phyloP scores from a whole-genome alignment of 2,888 invertebrate species.

The Diaprepes abbreviatus region DNA sequence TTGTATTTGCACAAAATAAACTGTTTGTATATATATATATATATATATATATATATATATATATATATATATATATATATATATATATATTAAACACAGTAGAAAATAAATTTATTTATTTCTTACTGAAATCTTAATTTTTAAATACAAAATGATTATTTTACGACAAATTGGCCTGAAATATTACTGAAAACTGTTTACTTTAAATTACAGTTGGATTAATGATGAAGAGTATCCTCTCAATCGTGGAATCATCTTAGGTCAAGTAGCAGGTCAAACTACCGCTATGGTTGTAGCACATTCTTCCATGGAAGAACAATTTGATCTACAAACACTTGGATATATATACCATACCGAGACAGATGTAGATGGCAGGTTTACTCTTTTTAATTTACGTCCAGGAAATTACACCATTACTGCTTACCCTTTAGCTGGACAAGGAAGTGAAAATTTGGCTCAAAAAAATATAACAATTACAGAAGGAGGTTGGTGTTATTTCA shows the following conservation, averaged over 20 bases:
- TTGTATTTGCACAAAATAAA: too few species aligned
- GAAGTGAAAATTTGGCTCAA: conserved; percentile 31
- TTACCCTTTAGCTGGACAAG: conserved; percentile 40
- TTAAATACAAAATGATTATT: too few species aligned
- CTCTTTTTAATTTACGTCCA: conserved; percentile 31
- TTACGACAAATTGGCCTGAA: too few species aligned
- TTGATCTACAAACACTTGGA: conserved; percentile 40
- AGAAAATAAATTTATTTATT: too few species aligned
- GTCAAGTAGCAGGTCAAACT: conserved; percentile 31
- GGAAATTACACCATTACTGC: conserved; percentile 33
- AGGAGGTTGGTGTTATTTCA: conserved; percentile 18
- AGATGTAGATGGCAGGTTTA: conserved; percentile 26
- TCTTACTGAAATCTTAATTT: too few species aligned
- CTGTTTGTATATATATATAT: too few species aligned
- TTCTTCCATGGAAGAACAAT: conserved; percentile 29
- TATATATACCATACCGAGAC: conserved; percentile 35
- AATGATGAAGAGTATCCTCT: conserved; percentile 35
- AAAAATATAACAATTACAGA: conserved; percentile 24
- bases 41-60: too few species aligned
- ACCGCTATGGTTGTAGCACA: conserved; percentile 37
- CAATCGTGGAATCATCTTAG: conserved; percentile 21
- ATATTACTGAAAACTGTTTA: too few species aligned
- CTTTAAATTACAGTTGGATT: conserved; percentile 25
- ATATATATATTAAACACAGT: too few species aligned
- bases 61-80: too few species aligned